Evolutionary conservation across 2,797 vertebrate species (phyloP).

Genomic region (Podarcis lilfordi): DNA sequence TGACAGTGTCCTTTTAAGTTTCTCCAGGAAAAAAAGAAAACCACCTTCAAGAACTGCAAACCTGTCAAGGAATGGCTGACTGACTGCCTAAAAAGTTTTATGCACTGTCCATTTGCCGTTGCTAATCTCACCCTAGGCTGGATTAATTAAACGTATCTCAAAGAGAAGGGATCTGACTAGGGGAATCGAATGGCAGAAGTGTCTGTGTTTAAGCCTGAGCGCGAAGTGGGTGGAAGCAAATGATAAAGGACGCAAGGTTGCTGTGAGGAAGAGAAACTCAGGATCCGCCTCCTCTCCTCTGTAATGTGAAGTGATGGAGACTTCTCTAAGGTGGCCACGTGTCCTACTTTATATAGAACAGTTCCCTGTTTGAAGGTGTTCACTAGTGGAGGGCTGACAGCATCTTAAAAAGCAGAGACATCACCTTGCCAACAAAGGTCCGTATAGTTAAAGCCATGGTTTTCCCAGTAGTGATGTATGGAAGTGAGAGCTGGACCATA

Average conservation of each 20-base stretch:
- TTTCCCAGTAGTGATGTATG: no score
- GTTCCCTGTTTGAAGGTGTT: no score
- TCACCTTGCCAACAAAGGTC: no score
- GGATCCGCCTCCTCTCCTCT: neutral
- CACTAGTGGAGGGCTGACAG: no score
- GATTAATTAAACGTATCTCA: slow-evolving; percentile 68
- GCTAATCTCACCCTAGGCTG: slow-evolving; percentile 68
- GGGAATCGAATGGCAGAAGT: slow-evolving; percentile 30
- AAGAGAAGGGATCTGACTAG: slow-evolving; percentile 59
- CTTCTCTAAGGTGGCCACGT: no score
- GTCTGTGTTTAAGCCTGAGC: slow-evolving; percentile 29
- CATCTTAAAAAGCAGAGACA: no score
- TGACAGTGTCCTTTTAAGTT: slow-evolving; percentile 71
- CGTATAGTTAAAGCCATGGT: no score
- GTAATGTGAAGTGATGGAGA: neutral
- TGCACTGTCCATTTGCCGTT: slow-evolving; percentile 61
- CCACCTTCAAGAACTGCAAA: slow-evolving; percentile 58
- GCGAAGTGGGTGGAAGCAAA: slow-evolving; percentile 8
- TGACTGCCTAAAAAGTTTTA: slow-evolving; percentile 66
- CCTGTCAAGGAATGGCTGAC: slow-evolving; percentile 65
- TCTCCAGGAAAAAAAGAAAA: slow-evolving; percentile 64
- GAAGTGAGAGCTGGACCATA: no score
- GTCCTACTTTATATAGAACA: no score
- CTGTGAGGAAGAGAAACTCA: neutral
- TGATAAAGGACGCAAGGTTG: neutral